Percentiles rank a stretch among this genome's conserved stretches.
These are phyloP conservation scores for Xenopus laevis DNA, from an alignment of 2,113 vertebrate species.

Conservation along the genomic window DNA sequence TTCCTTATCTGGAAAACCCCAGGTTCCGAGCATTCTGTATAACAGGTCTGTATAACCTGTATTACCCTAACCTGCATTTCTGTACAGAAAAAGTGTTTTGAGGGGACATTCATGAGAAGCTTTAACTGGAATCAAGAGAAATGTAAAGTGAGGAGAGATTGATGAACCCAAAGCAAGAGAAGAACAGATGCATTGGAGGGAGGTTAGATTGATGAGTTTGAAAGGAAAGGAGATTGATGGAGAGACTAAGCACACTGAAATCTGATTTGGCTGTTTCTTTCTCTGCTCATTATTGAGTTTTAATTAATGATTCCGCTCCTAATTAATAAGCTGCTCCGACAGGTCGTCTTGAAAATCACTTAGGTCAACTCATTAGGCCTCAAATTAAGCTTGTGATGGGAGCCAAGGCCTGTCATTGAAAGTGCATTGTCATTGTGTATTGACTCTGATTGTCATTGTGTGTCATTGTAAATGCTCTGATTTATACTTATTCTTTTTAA, in stretches of 20 bases:
- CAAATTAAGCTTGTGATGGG: conserved; percentile 15
- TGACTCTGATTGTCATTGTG: background rate
- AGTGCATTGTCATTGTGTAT: background rate
- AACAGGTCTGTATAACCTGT: too few species aligned
- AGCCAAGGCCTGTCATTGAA: background rate
- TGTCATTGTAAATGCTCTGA: conserved; percentile 3
- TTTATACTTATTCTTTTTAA: background rate
- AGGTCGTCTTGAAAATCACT: conserved; percentile 28
- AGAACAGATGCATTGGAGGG: background rate
- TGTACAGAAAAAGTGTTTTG: background rate
- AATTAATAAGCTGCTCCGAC: conserved; percentile 27
- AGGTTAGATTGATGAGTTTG: background rate
- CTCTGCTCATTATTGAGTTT: conserved; percentile 13
- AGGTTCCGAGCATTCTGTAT: too few species aligned
- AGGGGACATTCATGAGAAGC: background rate
- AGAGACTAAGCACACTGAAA: background rate
- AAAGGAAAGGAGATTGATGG: conserved; percentile 6
- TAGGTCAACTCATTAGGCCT: conserved; percentile 33
- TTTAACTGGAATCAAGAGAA: too few species aligned
- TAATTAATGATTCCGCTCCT: conserved; percentile 25
- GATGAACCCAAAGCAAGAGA: background rate
- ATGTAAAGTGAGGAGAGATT: conserved; percentile 8
- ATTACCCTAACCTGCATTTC: too few species aligned
- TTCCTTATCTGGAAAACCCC: too few species aligned
- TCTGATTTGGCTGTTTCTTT: conserved; percentile 1